phyloP scores from a whole-genome alignment of 53 echinoderm and acorn worm genomes.

The Patiria pectinifera region DNA sequence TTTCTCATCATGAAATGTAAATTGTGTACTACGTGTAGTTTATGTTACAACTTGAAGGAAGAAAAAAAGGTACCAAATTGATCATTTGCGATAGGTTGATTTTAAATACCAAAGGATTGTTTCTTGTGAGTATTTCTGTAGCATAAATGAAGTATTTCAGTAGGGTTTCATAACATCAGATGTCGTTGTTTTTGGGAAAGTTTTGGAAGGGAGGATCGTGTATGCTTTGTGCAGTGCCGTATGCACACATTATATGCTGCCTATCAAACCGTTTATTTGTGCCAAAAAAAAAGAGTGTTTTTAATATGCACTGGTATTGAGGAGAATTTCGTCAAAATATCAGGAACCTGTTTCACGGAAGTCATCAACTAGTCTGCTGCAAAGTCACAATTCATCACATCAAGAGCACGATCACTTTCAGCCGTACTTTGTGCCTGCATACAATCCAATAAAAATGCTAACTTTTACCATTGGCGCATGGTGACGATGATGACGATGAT shows the following conservation, averaged over 20 bases:
- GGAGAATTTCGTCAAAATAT: conserved; percentile 17
- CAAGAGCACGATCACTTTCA: neutral
- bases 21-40: neutral
- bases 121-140: conserved; percentile 11
- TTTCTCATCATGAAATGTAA: neutral
- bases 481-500: neutral
- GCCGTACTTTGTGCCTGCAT: neutral
- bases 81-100: neutral
- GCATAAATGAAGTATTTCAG: neutral
- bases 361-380: neutral
- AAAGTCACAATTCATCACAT: neutral
- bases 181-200: neutral
- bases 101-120: conserved; percentile 21
- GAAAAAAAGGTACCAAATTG: neutral
- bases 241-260: conserved; percentile 63
- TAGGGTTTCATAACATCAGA: conserved; percentile 8
- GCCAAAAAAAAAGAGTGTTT: conserved; percentile 52
- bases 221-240: conserved; percentile 43
- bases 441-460: neutral
- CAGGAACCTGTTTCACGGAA: conserved; percentile 30
- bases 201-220: conserved; percentile 8
- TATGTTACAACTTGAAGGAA: neutral
- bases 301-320: conserved; percentile 23
- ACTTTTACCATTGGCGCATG: neutral
- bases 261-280: conserved; percentile 51